A percentile compares a stretch with the other conserved stretches of the same genome.
Evolutionary conservation across 2,797 vertebrate species (phyloP).

Genomic region (Parotocinclus haroldoi): DNA sequence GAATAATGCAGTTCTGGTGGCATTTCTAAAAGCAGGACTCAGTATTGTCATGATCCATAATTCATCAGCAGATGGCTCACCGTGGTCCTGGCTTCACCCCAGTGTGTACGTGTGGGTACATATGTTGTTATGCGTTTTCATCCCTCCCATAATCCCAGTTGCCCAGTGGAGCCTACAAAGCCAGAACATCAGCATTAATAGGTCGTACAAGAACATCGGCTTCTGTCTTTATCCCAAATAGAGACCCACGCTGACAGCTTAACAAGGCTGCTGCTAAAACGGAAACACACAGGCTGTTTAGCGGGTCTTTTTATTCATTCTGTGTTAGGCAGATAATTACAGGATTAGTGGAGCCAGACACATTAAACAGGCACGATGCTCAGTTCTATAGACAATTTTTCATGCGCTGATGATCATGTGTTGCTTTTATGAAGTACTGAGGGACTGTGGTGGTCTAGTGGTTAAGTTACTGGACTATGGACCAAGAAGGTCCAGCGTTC

Average conservation of each 20-base stretch:
- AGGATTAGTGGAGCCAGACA: not conserved
- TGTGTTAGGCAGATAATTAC: not conserved
- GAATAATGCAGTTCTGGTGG: conserved; percentile 47
- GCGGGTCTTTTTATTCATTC: not conserved
- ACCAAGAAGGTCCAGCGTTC: too few species aligned
- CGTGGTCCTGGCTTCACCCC: conserved; percentile 24
- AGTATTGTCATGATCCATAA: conserved; percentile 50
- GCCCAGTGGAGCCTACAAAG: conserved; percentile 26
- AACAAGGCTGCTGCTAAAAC: conserved; percentile 8
- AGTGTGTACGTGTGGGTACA: conserved; percentile 1
- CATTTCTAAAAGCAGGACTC: conserved; percentile 47
- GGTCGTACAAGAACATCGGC: conserved; percentile 20
- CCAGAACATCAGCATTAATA: conserved; percentile 25
- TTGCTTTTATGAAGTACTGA: too few species aligned
- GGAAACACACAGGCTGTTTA: not conserved
- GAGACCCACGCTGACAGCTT: conserved; percentile 1
- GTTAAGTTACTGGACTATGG: too few species aligned
- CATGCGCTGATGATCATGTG: too few species aligned
- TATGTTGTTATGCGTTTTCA: conserved; percentile 23
- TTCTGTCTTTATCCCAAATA: conserved; percentile 13
- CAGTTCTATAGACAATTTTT: too few species aligned
- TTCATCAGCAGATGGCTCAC: conserved; percentile 45
- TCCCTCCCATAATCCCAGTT: conserved; percentile 17
- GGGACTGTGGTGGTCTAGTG: too few species aligned
- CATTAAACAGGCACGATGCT: too few species aligned